Conservation (phyloP, 2,113 vertebrate genomes). For the Passer domesticus region DNA sequence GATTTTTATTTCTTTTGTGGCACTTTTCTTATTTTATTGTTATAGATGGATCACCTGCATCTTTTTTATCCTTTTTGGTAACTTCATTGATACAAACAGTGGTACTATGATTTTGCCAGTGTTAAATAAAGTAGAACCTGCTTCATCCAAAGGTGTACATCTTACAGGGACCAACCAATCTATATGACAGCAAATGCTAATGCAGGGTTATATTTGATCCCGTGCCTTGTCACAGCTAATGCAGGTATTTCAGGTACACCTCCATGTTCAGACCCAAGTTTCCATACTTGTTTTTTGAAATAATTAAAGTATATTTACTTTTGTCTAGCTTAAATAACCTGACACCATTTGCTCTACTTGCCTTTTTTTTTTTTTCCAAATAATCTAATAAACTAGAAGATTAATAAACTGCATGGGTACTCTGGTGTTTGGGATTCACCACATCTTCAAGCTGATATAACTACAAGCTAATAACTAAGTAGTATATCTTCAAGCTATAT, state of each 20-base stretch:
- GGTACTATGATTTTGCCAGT: not conserved
- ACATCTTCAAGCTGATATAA: not conserved
- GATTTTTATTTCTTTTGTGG: not conserved
- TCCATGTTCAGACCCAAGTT: not conserved
- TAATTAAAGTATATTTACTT: not conserved
- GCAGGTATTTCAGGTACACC: not conserved
- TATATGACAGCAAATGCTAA: not conserved
- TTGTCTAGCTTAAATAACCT: not conserved
- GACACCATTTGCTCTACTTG: fast-evolving
- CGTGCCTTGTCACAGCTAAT: not conserved
- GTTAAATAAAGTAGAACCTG: not conserved
- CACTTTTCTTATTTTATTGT: not conserved
- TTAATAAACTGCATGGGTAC: not conserved
- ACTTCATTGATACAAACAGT: not conserved
- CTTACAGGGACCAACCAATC: not conserved
- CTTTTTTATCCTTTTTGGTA: not conserved
- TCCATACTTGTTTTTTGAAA: not conserved
- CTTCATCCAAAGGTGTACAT: not conserved
- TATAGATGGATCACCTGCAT: not conserved
- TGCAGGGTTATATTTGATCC: not conserved
- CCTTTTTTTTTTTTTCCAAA: not conserved
- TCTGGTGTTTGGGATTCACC: not conserved
- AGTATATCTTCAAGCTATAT: not conserved
- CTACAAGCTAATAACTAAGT: not conserved
- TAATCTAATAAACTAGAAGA: not conserved